Conservation (phyloP, 2,797 vertebrate species). For the Triplophysa bombifrons region DNA sequence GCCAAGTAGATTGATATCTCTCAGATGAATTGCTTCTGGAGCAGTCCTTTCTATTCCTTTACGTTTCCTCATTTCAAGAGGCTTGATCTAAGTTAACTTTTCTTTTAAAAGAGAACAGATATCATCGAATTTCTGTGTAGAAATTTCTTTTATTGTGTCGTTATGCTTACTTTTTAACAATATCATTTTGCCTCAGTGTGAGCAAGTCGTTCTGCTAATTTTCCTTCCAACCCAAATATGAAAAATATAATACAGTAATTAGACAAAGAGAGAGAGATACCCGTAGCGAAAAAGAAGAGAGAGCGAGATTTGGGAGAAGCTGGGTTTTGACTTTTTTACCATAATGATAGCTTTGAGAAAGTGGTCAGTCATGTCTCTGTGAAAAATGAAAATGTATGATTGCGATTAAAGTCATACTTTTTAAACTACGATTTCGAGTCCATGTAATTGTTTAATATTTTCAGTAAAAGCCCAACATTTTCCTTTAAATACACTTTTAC, state of each 20-base stretch:
- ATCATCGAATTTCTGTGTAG: slow-evolving; percentile 99
- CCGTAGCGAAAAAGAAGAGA: slow-evolving; percentile 43
- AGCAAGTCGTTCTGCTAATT: slow-evolving; percentile 71
- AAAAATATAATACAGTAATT: slow-evolving; percentile 57
- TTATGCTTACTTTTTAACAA: slow-evolving; percentile 61
- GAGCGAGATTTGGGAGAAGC: slow-evolving; percentile 72
- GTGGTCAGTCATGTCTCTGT: slow-evolving; percentile 56
- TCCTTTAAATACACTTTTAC: slow-evolving; percentile 5
- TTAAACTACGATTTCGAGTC: slow-evolving; percentile 2
- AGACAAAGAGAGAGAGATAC: slow-evolving; percentile 48
- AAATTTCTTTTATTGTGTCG: slow-evolving; percentile 65
- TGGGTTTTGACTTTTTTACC: slow-evolving; percentile 66
- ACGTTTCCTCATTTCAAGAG: slow-evolving; percentile 70
- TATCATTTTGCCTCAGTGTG: slow-evolving; percentile 70
- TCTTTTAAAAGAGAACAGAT: slow-evolving; percentile 92
- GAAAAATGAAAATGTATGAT: slow-evolving; percentile 8
- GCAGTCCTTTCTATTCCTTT: slow-evolving; percentile 55
- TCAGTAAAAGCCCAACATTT: not conserved
- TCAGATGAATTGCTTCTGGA: slow-evolving; percentile 63
- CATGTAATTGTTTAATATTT: not conserved
- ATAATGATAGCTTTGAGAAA: slow-evolving; percentile 15
- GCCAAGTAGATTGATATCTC: slow-evolving; percentile 74
- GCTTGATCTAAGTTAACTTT: slow-evolving; percentile 82
- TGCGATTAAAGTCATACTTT: not conserved
- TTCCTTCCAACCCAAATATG: slow-evolving; percentile 65